These are phyloP conservation scores for Onthophagus taurus DNA, from an alignment of 1,140 invertebrate genomes.

Conservation along the genomic window DNA sequence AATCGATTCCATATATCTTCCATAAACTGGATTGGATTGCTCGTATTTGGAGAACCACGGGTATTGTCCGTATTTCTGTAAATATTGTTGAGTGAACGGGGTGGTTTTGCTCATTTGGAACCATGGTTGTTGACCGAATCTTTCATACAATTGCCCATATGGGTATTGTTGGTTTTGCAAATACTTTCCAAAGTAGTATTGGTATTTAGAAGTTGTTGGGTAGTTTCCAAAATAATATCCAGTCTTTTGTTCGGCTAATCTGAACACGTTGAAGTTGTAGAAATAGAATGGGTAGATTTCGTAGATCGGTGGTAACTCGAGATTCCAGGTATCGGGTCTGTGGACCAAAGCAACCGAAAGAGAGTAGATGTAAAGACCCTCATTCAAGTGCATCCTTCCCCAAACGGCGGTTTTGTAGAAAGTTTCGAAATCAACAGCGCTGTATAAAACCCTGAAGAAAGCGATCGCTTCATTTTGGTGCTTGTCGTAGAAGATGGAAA, in stretches of 20 bases:
- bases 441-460: slow-evolving; percentile 50
- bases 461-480: slow-evolving; percentile 48
- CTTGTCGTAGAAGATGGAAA: slow-evolving; percentile 48
- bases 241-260: slow-evolving; percentile 44
- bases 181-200: too few relatives aligned
- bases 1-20: too few relatives aligned
- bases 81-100: too few relatives aligned
- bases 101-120: too few relatives aligned
- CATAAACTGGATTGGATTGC: too few relatives aligned
- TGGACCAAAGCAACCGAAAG: slow-evolving; percentile 50
- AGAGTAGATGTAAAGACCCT: slow-evolving; percentile 52
- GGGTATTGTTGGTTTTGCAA: too few relatives aligned
- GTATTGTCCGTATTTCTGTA: too few relatives aligned
- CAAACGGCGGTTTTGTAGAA: slow-evolving; percentile 57
- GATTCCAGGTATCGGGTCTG: slow-evolving; percentile 47
- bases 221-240: too few relatives aligned
- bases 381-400: slow-evolving; percentile 52
- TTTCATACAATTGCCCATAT: too few relatives aligned
- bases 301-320: slow-evolving; percentile 53
- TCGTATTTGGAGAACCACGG: too few relatives aligned
- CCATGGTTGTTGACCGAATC: too few relatives aligned
- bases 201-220: too few relatives aligned
- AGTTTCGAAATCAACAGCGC: slow-evolving; percentile 52
- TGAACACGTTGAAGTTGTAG: slow-evolving; percentile 47
- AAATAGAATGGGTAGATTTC: slow-evolving; percentile 56